These are phyloP conservation scores for Orthonevra nobilis DNA, from an alignment of 2,888 invertebrate genomes.

Conservation along the genomic window DNA sequence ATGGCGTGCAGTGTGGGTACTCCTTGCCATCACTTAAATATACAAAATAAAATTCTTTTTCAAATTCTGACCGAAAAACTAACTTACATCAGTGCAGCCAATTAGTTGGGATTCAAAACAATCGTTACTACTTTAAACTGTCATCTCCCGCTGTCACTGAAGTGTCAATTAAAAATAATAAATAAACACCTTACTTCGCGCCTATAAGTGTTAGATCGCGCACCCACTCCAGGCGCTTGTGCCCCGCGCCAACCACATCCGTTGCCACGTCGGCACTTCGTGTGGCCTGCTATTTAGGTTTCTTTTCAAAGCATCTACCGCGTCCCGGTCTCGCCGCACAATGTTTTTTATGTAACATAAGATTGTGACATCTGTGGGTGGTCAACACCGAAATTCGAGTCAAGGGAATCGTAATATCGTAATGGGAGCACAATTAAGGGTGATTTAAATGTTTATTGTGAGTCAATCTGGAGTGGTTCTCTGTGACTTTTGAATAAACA, in stretches of 20 bases:
- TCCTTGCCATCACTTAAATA: too few species aligned
- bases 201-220: constrained; percentile 9
- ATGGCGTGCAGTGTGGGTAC: too few species aligned
- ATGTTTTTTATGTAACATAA: constrained; percentile 33
- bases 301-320: constrained; percentile 3
- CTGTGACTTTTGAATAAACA: constrained; percentile 1
- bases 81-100: constrained; percentile 8
- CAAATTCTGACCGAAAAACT: too few species aligned
- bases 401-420: constrained; percentile 19
- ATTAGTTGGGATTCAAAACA: constrained; percentile 22
- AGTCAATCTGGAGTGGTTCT: background rate
- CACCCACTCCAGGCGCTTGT: background rate
- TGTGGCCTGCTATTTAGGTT: background rate
- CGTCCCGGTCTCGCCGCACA: constrained; percentile 18
- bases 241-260: background rate
- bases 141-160: constrained; percentile 23
- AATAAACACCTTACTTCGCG: constrained; percentile 52
- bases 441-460: constrained; percentile 23
- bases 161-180: constrained; percentile 58
- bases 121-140: background rate
- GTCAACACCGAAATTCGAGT: constrained; percentile 29
- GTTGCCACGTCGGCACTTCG: background rate
- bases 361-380: constrained; percentile 53
- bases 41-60: too few species aligned
- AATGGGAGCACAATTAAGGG: constrained; percentile 37